Evolutionary conservation across 2,113 vertebrate genomes (phyloP), one percentile per base, ranked within the genome.

Genomic region (Clarias gariepinus): DNA sequence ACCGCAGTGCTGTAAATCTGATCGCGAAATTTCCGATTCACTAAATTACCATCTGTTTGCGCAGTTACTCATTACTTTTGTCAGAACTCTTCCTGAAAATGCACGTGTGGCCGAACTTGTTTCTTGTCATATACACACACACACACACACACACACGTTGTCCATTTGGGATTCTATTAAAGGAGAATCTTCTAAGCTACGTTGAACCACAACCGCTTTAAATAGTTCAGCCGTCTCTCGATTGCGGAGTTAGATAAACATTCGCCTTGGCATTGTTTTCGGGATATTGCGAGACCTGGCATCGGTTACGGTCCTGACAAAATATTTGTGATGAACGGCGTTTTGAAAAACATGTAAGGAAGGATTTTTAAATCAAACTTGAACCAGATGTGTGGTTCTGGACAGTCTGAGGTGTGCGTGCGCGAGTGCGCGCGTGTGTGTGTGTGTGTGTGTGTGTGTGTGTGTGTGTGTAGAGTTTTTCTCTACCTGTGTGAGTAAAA

Each of bases 321-420:
- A 80, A 80, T 80, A 58, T 80, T 80, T 80, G 53, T 58, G 55
- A 80, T 80, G 77, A 80, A 80, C 28, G 11, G 77, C 77, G 68
- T 82, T 80, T 60, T 33, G 55, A 58, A 80, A 33, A 58, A 60
- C 76, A 78, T 77, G 11, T 57, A 78, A 78, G 52, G 52, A 78
- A 78, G 6, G 53, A 7, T 78, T 78, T 78, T 15, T 78, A 78
- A 78, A 78, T 78, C n/a, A 78, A 78, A 78, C 76, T n/a, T 78
- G 55, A 80, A 80, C 55, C 77, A 80, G 77, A 58, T 80, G 77
- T 80, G 53, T 80, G 55, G 52, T 47, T 74, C 21, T 74, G 33
- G 69, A 71, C 41, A 41, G 36, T 74, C 71, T 25, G 36, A 74
- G n/a, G 73, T 57, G 25, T 25, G 36, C 11, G 36, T n/a, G n/a